Evolutionary conservation across 64 coral and sea anemone species (phyloP).

Genomic region (Stichodactyla mertensii): DNA sequence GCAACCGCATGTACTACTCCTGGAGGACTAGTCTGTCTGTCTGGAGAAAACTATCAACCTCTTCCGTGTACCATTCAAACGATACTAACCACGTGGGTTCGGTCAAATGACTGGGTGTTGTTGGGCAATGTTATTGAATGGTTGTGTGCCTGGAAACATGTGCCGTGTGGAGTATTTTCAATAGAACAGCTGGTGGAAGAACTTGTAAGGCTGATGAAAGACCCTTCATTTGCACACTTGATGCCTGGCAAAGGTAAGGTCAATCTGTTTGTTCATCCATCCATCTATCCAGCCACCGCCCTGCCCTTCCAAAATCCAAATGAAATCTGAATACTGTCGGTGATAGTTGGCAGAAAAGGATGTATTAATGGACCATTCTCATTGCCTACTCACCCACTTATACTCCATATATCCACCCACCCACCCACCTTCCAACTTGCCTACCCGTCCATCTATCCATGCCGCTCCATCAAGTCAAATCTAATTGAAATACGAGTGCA

Average conservation of each 20-base stretch:
- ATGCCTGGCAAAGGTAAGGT: constrained; percentile 14
- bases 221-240: not conserved
- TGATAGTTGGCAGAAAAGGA: not conserved
- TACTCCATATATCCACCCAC: too few species aligned
- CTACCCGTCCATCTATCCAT: too few species aligned
- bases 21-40: not conserved
- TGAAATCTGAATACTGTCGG: not conserved
- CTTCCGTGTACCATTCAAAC: not conserved
- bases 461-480: too few species aligned
- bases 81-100: constrained; percentile 19
- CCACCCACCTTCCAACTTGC: too few species aligned
- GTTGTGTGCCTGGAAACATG: constrained; percentile 24
- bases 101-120: not conserved
- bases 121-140: constrained; percentile 27
- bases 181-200: not conserved
- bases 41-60: not conserved
- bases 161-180: not conserved
- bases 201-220: constrained; percentile 1
- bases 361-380: too few species aligned
- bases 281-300: not conserved
- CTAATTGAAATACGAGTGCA: too few species aligned
- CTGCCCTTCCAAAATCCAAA: too few species aligned
- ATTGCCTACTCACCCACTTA: too few species aligned
- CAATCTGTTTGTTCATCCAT: too few species aligned
- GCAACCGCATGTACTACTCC: not conserved